A percentile compares a stretch with the other conserved stretches of the same genome.
These are phyloP conservation scores for Sebastes vulpes DNA, from an alignment of 2,797 vertebrate species.

Conservation along the genomic window DNA sequence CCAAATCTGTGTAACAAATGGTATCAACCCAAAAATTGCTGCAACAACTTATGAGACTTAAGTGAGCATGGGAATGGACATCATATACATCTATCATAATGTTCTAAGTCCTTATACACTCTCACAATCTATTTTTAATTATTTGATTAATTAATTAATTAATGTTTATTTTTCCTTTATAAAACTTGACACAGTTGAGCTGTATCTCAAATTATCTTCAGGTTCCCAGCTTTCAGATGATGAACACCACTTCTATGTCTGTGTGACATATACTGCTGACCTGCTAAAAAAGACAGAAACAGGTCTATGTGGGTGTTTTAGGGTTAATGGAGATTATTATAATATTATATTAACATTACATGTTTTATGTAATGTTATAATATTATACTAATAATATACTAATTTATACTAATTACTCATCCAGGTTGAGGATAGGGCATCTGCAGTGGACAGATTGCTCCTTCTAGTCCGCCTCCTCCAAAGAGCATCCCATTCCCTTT, in stretches of 20 bases:
- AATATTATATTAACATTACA: background rate
- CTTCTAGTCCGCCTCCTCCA: background rate
- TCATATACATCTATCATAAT: too few relatives aligned
- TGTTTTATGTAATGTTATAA: background rate
- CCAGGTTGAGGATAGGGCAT: background rate
- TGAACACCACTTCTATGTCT: background rate
- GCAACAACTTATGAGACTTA: too few relatives aligned
- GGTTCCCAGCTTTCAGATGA: background rate
- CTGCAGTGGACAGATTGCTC: background rate
- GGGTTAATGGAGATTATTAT: background rate
- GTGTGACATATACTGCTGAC: background rate
- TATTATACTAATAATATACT: background rate
- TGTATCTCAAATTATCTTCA: background rate
- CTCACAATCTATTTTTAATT: too few relatives aligned
- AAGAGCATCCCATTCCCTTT: background rate
- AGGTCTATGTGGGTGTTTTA: background rate
- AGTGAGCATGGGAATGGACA: rapidly evolving
- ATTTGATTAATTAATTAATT: too few relatives aligned
- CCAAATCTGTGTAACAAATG: too few relatives aligned
- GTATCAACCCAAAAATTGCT: too few relatives aligned
- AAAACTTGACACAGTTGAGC: too few relatives aligned
- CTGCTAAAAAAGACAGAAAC: background rate
- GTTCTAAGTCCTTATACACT: too few relatives aligned
- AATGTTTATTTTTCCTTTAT: too few relatives aligned
- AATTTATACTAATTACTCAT: background rate